phyloP scores from a whole-genome alignment of 2,113 vertebrate species.

The Micronycteris hirsuta region DNA sequence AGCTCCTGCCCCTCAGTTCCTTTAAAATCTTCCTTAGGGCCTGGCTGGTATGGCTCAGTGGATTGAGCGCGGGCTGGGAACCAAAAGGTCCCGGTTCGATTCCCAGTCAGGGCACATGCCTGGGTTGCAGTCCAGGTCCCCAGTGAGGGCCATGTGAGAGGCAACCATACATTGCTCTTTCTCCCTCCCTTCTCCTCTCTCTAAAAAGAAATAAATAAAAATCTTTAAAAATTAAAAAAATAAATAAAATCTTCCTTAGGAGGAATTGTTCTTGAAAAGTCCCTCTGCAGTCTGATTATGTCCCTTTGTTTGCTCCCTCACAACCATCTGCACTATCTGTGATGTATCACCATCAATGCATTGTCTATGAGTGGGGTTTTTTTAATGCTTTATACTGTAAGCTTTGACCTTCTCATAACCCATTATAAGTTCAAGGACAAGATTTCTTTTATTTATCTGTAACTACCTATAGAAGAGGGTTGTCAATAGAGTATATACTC shows the following conservation, averaged over 20 bases:
- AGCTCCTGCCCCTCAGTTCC: neutral
- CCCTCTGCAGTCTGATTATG: neutral
- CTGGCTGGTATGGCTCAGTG: too few relatives aligned
- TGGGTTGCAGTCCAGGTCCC: too few relatives aligned
- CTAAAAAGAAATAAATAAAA: too few relatives aligned
- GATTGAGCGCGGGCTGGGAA: too few relatives aligned
- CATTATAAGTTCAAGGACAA: neutral
- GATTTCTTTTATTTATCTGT: neutral
- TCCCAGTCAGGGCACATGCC: too few relatives aligned
- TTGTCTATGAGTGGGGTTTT: neutral
- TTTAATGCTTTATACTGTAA: neutral
- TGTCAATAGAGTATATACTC: neutral
- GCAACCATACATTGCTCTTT: too few relatives aligned
- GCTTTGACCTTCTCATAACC: neutral
- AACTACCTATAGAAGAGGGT: neutral
- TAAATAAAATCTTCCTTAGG: neutral
- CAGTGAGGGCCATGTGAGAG: too few relatives aligned
- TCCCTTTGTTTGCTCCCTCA: neutral
- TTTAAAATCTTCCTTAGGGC: neutral
- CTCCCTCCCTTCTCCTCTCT: too few relatives aligned
- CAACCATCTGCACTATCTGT: rapidly evolving
- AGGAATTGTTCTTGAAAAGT: neutral
- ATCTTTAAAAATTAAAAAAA: too few relatives aligned
- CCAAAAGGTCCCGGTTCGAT: too few relatives aligned
- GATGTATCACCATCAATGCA: rapidly evolving